Conservation (phyloP, 1,140 invertebrate species). For the Leptinotarsa lineolata region DNA sequence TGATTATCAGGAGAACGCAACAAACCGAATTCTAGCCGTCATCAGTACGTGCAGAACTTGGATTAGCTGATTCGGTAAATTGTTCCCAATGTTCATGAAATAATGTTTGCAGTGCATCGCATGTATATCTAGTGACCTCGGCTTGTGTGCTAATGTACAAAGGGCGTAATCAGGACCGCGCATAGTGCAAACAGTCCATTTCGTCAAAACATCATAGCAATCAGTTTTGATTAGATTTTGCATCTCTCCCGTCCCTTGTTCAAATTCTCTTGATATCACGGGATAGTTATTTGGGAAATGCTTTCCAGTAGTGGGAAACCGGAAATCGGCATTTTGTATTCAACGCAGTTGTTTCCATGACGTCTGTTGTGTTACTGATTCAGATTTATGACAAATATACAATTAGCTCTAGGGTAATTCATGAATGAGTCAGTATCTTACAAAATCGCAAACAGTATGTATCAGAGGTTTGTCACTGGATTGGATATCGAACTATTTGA, state of each 20-base stretch:
- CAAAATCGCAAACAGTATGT: too few species aligned
- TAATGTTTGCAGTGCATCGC: slow-evolving; percentile 41
- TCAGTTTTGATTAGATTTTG: slow-evolving; percentile 55
- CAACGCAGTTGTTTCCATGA: too few species aligned
- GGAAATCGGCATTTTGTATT: too few species aligned
- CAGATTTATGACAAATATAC: too few species aligned
- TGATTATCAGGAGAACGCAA: neutral
- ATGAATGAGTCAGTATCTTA: too few species aligned
- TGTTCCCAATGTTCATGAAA: slow-evolving; percentile 33
- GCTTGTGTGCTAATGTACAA: slow-evolving; percentile 50
- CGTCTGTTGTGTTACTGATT: too few species aligned
- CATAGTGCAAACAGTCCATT: slow-evolving; percentile 50
- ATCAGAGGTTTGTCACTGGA: too few species aligned
- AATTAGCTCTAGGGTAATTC: too few species aligned
- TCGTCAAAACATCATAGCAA: slow-evolving; percentile 55
- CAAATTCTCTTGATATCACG: slow-evolving; percentile 17
- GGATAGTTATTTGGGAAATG: neutral
- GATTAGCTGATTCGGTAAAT: slow-evolving; percentile 41
- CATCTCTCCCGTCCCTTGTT: slow-evolving; percentile 2
- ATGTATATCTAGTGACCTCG: slow-evolving; percentile 41
- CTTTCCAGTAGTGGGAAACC: neutral
- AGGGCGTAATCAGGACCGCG: slow-evolving; percentile 53
- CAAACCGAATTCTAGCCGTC: slow-evolving; percentile 7
- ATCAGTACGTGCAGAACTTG: slow-evolving; percentile 27
- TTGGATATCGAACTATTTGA: too few species aligned